Evolutionary conservation across 1,140 invertebrate species (phyloP), one percentile per base, ranked within the genome.

Genomic region (Drosophila navojoa): DNA sequence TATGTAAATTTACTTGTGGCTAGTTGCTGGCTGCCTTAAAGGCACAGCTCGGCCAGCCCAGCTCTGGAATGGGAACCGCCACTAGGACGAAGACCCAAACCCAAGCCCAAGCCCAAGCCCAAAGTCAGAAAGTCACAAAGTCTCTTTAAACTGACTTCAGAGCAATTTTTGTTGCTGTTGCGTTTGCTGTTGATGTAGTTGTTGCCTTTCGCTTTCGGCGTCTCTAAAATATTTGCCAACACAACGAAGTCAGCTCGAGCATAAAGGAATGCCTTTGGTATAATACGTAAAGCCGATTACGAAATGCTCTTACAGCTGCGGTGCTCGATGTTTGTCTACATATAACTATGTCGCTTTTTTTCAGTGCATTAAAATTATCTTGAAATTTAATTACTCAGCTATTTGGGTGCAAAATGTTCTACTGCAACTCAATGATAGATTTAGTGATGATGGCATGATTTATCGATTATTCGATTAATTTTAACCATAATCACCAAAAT

Each of bases 1-100:
- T 87, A 87, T 87, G 82, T 52, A 87, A 87, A 87, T 89, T 82
- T 89, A 75, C 68, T 75, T 87, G 76, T 82, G 82, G 75, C 71
- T 59, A 80, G 66, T 80, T 62, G 64, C 45, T 61, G 50, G 57
- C 38, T 49, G 9, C 42, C 71, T 73, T 73, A 50, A 73, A 73
- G 64, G 62, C 70, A 59, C 25, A 52, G 32, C 61, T 38, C 22
- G 42, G 32, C 1, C 10, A 38, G 3, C 35, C 2, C 35, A 13
- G 27, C 27, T 6, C 27, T 5, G 4, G 4, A 38, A 10, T 13
- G 19, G 1, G 19, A 3, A 22, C 19, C 10, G 3, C 10, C 11
- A 4, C 35, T 38, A 6, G 16, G 13, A 25, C 50, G 3, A 32
- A 15, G 22, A 58, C 40, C 42, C 44, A 59, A 69, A 54, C 58